phyloP scores from a whole-genome alignment of 2,797 vertebrate species.

The Arnoldichthys spilopterus region DNA sequence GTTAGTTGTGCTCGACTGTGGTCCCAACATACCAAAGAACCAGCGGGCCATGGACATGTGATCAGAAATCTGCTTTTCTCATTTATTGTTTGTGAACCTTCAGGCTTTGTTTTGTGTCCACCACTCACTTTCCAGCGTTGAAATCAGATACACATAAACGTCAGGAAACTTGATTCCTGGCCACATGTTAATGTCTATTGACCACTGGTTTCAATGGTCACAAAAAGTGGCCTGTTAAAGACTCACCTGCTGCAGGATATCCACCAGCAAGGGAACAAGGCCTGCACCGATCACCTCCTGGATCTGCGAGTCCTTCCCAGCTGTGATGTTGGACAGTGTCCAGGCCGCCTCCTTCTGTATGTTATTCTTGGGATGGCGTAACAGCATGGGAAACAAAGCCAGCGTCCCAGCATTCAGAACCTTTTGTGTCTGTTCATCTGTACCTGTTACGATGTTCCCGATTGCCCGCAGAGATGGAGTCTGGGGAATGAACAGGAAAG shows the following conservation, averaged over 20 bases:
- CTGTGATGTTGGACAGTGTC: slow-evolving; percentile 97
- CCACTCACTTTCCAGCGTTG: too few relatives aligned
- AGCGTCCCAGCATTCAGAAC: slow-evolving; percentile 89
- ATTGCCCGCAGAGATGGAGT: slow-evolving; percentile 90
- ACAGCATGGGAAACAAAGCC: slow-evolving; percentile 81
- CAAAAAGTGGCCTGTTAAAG: background rate
- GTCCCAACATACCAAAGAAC: too few relatives aligned
- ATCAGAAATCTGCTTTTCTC: too few relatives aligned
- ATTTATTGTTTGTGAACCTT: too few relatives aligned
- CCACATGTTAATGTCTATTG: too few relatives aligned
- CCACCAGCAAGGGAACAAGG: slow-evolving; percentile 86
- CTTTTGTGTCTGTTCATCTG: slow-evolving; percentile 94
- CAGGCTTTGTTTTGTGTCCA: too few relatives aligned
- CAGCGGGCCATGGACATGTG: too few relatives aligned
- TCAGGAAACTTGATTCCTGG: too few relatives aligned
- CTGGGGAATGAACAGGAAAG: slow-evolving; percentile 64
- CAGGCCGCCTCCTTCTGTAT: slow-evolving; percentile 97
- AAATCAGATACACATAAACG: too few relatives aligned
- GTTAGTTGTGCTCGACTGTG: too few relatives aligned
- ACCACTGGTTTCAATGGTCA: too few relatives aligned
- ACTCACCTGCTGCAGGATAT: slow-evolving; percentile 85
- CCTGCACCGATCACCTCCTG: slow-evolving; percentile 91
- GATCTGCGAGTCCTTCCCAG: slow-evolving; percentile 92
- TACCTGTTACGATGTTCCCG: slow-evolving; percentile 97
- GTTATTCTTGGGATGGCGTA: slow-evolving; percentile 88